Evolutionary conservation across 2,888 invertebrate genomes (phyloP).

Genomic region (Metallyticus violacea): DNA sequence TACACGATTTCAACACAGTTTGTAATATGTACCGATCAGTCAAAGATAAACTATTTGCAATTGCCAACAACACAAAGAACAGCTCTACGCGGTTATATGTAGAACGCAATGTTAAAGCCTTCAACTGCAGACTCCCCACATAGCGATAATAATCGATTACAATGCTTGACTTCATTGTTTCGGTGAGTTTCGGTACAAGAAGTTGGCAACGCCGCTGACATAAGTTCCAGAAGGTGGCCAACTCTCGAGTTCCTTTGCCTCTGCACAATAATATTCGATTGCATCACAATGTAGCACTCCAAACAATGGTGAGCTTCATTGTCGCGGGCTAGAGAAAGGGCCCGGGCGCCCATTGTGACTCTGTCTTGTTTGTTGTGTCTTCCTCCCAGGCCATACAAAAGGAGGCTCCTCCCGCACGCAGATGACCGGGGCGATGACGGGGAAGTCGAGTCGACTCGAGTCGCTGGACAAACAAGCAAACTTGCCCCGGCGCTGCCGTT

Average conservation of each 20-base stretch:
- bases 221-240: background rate
- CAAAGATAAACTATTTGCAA: too few species aligned
- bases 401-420: background rate
- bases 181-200: background rate
- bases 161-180: background rate
- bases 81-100: too few species aligned
- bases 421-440: background rate
- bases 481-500: background rate
- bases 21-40: too few species aligned
- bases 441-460: slow-evolving; percentile 1
- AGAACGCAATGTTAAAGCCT: too few species aligned
- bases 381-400: background rate
- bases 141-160: background rate
- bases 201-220: background rate
- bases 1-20: too few species aligned
- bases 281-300: background rate
- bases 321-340: background rate
- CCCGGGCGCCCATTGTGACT: background rate
- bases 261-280: background rate
- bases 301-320: background rate
- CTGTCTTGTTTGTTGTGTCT: slow-evolving; percentile 14
- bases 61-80: too few species aligned
- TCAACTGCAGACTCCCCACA: background rate
- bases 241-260: too few species aligned
- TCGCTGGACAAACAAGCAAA: slow-evolving; percentile 23